phyloP scores from a whole-genome alignment of 2,113 vertebrate genomes.

The Lontra canadensis region DNA sequence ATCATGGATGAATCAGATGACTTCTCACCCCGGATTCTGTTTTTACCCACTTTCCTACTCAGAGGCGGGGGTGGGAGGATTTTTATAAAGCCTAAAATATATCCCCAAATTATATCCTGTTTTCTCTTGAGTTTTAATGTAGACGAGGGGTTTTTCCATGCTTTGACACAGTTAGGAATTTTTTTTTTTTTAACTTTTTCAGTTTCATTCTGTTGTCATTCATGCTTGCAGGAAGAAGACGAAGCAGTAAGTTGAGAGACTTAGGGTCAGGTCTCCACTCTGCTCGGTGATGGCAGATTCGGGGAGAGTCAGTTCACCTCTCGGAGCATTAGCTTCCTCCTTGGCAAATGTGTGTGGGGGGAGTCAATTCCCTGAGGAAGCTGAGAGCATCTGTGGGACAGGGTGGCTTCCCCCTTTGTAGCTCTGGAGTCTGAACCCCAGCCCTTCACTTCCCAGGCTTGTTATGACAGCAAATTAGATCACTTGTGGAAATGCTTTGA shows the following conservation, averaged over 20 bases:
- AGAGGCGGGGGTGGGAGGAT: slow-evolving; percentile 28
- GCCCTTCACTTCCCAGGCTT: not conserved
- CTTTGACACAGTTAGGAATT: not conserved
- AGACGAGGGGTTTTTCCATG: slow-evolving; percentile 11
- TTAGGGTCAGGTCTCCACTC: not conserved
- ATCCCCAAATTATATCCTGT: slow-evolving; percentile 46
- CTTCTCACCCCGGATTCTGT: slow-evolving; percentile 70
- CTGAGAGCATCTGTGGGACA: not conserved
- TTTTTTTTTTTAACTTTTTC: slow-evolving; percentile 1
- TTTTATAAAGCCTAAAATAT: slow-evolving; percentile 58
- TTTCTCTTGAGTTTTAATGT: not conserved
- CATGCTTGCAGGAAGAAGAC: not conserved
- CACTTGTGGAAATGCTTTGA: not conserved
- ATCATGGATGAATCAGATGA: slow-evolving; percentile 66
- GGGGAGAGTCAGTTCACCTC: not conserved
- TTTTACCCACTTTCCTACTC: slow-evolving; percentile 60
- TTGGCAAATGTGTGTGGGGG: not conserved
- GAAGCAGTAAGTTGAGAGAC: not conserved
- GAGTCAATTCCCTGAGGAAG: not conserved
- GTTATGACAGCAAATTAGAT: not conserved
- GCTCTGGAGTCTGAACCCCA: not conserved
- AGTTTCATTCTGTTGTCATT: slow-evolving; percentile 48
- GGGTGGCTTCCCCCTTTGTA: not conserved
- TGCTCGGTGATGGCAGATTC: not conserved
- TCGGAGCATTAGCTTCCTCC: not conserved